phyloP scores from a whole-genome alignment of 2,888 invertebrate genomes.

The Synergus itoensis region DNA sequence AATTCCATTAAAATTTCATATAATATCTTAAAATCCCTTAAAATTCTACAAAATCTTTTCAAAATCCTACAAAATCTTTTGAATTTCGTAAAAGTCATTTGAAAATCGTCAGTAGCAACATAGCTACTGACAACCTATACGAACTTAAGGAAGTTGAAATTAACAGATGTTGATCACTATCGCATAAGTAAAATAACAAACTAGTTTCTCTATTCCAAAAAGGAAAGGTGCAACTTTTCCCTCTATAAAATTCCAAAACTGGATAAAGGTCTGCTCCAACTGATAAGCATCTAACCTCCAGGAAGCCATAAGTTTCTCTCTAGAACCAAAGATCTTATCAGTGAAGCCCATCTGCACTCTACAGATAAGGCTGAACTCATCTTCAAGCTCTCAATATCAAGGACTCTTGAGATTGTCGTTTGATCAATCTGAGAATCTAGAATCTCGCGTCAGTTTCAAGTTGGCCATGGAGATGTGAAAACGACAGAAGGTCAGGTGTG shows the following conservation, averaged over 20 bases:
- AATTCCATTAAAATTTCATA: too few species aligned
- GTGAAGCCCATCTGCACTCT: slow-evolving; percentile 22
- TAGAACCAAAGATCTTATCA: slow-evolving; percentile 38
- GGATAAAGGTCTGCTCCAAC: slow-evolving; percentile 17
- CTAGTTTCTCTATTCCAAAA: neutral
- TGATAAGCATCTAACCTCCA: slow-evolving; percentile 34
- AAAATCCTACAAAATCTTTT: too few species aligned
- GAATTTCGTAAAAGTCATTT: too few species aligned
- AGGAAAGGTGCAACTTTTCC: slow-evolving; percentile 8
- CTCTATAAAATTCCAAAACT: slow-evolving; percentile 17
- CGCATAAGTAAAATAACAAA: neutral
- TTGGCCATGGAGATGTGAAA: slow-evolving; percentile 30
- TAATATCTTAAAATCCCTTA: too few species aligned
- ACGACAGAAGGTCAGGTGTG: slow-evolving; percentile 36
- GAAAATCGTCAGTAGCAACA: too few species aligned
- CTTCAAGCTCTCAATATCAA: slow-evolving; percentile 24
- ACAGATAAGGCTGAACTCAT: slow-evolving; percentile 14
- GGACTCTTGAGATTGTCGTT: neutral
- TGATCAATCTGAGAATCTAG: slow-evolving; percentile 23
- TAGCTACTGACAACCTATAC: too few species aligned
- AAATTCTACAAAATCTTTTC: too few species aligned
- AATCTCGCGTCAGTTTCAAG: slow-evolving; percentile 21
- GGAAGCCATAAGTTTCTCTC: slow-evolving; percentile 36
- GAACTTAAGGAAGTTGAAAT: too few species aligned
- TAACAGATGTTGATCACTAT: too few species aligned